phyloP scores from a whole-genome alignment of 2,113 vertebrate species.

The Pongo abelii region DNA sequence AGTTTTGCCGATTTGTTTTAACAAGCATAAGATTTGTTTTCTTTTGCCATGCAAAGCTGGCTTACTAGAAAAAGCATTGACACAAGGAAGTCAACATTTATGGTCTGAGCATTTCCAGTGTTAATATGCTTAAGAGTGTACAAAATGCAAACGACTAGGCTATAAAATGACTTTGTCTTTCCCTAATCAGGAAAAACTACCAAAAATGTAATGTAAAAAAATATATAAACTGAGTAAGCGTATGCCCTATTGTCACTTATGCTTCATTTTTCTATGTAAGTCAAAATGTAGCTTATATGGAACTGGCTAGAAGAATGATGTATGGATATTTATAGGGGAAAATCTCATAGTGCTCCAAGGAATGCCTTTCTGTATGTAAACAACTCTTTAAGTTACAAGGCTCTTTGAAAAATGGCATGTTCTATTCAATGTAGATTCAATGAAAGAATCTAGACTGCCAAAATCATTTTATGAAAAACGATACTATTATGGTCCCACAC shows the following conservation, averaged over 20 bases:
- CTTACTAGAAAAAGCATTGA: constrained; percentile 5
- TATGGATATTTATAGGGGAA: not conserved
- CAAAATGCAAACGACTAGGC: not conserved
- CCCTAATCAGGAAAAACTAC: not conserved
- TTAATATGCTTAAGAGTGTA: not conserved
- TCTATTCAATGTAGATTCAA: not conserved
- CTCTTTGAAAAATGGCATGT: not conserved
- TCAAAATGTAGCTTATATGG: not conserved
- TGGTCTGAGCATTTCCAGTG: not conserved
- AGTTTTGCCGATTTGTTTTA: not conserved
- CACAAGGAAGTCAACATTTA: not conserved
- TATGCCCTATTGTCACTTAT: not conserved
- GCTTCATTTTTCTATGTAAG: not conserved
- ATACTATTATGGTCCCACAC: not conserved
- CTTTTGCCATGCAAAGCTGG: not conserved
- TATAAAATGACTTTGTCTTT: not conserved
- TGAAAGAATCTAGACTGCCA: not conserved
- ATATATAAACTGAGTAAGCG: not conserved
- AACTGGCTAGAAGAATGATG: not conserved
- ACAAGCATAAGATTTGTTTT: not conserved
- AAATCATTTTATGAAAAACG: not conserved
- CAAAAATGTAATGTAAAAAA: not conserved
- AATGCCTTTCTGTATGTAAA: not conserved
- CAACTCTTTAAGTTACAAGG: not conserved
- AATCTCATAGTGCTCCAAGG: not conserved